Percentiles rank a stretch among this genome's conserved stretches.
phyloP scores from a whole-genome alignment of 2,888 invertebrate genomes.

The Melolontha melolontha region DNA sequence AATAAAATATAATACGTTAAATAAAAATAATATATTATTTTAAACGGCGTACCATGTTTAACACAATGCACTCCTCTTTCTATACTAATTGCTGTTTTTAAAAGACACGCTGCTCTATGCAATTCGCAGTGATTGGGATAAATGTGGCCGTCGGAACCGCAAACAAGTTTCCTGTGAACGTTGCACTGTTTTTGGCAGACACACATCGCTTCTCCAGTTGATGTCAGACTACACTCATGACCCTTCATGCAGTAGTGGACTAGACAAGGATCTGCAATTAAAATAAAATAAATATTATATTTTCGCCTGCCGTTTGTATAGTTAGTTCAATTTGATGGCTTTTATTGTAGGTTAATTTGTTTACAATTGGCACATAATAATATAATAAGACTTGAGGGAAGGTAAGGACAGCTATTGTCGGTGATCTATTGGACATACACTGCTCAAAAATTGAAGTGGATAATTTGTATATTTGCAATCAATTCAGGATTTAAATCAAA shows the following conservation, averaged over 20 bases:
- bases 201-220: slow-evolving; percentile 69
- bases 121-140: slow-evolving; percentile 78
- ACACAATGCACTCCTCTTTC: slow-evolving; percentile 69
- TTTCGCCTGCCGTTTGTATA: too few species aligned
- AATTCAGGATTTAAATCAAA: too few species aligned
- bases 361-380: too few species aligned
- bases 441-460: too few species aligned
- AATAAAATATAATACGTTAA: too few species aligned
- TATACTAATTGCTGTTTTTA: slow-evolving; percentile 68
- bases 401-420: too few species aligned
- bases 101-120: slow-evolving; percentile 73
- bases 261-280: slow-evolving; percentile 72
- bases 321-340: not conserved
- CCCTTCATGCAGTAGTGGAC: slow-evolving; percentile 76
- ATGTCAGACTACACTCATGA: slow-evolving; percentile 71
- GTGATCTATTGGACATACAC: too few species aligned
- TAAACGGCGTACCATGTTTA: slow-evolving; percentile 60
- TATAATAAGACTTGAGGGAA: too few species aligned
- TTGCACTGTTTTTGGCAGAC: slow-evolving; percentile 72
- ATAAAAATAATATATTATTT: too few species aligned
- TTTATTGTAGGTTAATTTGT: too few species aligned
- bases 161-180: slow-evolving; percentile 71
- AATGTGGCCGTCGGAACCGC: slow-evolving; percentile 75
- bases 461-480: too few species aligned
- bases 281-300: slow-evolving; percentile 25